Conservation (phyloP, 2,888 invertebrate genomes). For the Pandemis heparana region DNA sequence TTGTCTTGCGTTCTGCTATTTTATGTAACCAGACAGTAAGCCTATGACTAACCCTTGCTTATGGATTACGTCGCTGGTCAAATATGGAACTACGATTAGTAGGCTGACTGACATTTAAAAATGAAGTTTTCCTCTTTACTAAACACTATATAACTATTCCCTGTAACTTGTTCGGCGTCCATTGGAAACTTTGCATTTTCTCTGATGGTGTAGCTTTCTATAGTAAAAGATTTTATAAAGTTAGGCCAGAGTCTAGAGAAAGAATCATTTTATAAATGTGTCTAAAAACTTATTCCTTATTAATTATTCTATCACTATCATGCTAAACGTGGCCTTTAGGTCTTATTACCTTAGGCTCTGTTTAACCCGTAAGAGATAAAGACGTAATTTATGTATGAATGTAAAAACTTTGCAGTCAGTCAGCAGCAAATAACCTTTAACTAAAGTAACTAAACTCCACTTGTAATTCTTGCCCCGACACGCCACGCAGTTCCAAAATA, state of each 20-base stretch:
- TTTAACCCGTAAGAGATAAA: too few species aligned
- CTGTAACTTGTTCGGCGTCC: too few species aligned
- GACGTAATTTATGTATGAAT: too few species aligned
- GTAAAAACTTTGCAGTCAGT: not conserved
- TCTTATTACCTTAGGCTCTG: too few species aligned
- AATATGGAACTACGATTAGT: constrained; percentile 8
- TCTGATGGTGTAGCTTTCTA: too few species aligned
- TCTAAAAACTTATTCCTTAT: too few species aligned
- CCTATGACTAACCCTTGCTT: constrained; percentile 29
- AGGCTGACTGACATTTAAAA: not conserved
- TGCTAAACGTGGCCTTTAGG: too few species aligned
- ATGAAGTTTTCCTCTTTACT: not conserved
- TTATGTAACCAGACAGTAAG: constrained; percentile 4
- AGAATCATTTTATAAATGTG: too few species aligned
- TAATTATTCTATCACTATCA: too few species aligned
- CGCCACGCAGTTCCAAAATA: constrained; percentile 53
- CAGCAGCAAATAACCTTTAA: not conserved
- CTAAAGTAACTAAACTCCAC: constrained; percentile 19
- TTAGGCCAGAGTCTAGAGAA: too few species aligned
- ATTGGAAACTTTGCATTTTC: too few species aligned
- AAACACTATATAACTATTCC: not conserved
- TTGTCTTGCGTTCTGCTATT: constrained; percentile 53
- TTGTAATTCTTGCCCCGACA: constrained; percentile 32
- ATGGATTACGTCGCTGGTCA: constrained; percentile 5
- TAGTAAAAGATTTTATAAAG: too few species aligned